Percentiles rank a stretch among this genome's conserved stretches.
Evolutionary conservation across 2,888 invertebrate genomes (phyloP).

Genomic region (Rhagonycha lutea): DNA sequence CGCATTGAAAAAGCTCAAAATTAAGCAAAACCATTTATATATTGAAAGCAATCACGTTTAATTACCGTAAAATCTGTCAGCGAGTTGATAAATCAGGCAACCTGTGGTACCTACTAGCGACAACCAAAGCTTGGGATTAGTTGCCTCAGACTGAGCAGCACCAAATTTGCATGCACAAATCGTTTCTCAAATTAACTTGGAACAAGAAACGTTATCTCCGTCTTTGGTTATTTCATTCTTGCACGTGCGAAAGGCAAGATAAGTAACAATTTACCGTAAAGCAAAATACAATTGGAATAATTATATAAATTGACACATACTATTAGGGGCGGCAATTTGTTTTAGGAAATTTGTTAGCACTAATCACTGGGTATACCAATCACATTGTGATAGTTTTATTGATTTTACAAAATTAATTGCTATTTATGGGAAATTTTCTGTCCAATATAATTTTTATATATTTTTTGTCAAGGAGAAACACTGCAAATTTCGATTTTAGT

Average conservation of each 20-base stretch:
- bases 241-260: background rate
- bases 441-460: background rate
- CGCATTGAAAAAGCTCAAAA: background rate
- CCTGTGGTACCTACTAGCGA: slow-evolving; percentile 34
- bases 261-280: slow-evolving; percentile 5
- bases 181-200: slow-evolving; percentile 26
- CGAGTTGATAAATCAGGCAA: slow-evolving; percentile 38
- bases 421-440: slow-evolving; percentile 9
- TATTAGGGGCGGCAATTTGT: slow-evolving; percentile 36
- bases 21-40: slow-evolving; percentile 26
- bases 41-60: slow-evolving; percentile 36
- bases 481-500: no score
- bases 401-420: slow-evolving; percentile 21
- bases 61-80: slow-evolving; percentile 38
- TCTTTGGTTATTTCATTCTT: slow-evolving; percentile 8
- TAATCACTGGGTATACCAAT: slow-evolving; percentile 24
- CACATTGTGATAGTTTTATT: slow-evolving; percentile 28
- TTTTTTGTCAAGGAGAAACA: background rate
- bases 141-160: slow-evolving; percentile 28
- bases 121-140: slow-evolving; percentile 38
- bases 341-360: slow-evolving; percentile 35
- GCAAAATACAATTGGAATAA: slow-evolving; percentile 11
- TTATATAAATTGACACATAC: slow-evolving; percentile 37
- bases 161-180: slow-evolving; percentile 37
- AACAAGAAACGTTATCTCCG: slow-evolving; percentile 14